Evolutionary conservation across 2,888 invertebrate genomes (phyloP), one percentile per base, ranked within the genome.

Genomic region (Drosophila buzzatii): DNA sequence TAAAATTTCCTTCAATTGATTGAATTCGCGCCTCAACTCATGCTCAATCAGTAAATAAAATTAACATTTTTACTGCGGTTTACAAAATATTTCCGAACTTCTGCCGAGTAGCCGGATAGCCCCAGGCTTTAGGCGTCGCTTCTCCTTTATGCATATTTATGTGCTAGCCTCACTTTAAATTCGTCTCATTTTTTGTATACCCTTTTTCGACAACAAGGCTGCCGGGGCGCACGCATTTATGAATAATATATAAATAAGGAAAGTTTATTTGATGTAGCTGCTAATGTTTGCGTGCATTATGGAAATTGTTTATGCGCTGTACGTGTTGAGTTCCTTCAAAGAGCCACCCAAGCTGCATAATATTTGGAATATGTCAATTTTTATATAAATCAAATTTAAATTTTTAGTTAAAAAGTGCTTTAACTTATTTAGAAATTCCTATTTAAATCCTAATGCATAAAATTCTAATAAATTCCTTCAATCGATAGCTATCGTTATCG

Each of bases 261-360:
- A 12, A 39, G 16, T 51, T 37, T 57, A 7, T 69, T 49, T 49
- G 20, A 18, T 31, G n/a, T 57, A 16, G 68, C 42, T 44, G 69
- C 44, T 69, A 68, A 68, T 69, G 68, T 52, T 57, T 57, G 68
- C 51, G 44, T 58, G 51, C 51, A 69, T 57, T 68, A 69, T 42
- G 69, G 23, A 69, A 69, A 69, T 59, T 53, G 52, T 69, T 69
- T 59, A 59, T 45, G 70, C 59, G 23, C 39, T 16, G 37, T 45
- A 68, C 68, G 68, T 69, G 68, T 45, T 45, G 39, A 69, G 39
- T 27, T 35, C 55, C 47, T 37, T 67, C 44, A 37, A 37, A 35
- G 68, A n/a, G 41, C 23, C n/a, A 45, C 66, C 23, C 33, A 9
- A 16, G 31, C 14, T 37, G 16, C 41, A 64, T 31, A 18, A 18